A percentile compares a stretch with the other conserved stretches of the same genome.
These are phyloP conservation scores for Jordanella pulchra DNA, from an alignment of 2,797 vertebrate species.

Conservation along the genomic window DNA sequence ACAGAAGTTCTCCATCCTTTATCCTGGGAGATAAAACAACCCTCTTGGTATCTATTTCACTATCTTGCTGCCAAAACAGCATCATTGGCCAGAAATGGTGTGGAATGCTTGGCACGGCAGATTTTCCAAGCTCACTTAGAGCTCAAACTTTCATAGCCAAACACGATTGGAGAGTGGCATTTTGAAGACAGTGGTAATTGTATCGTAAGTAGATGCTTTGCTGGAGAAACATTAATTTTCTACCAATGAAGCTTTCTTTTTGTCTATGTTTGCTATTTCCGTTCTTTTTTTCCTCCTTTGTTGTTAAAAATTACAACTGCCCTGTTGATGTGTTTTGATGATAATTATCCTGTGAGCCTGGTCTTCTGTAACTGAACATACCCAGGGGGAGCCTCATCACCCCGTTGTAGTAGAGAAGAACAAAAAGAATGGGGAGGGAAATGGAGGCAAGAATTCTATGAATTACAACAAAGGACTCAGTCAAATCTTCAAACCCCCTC, in stretches of 20 bases:
- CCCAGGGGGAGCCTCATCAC: slow-evolving; percentile 72
- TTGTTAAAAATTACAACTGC: slow-evolving; percentile 64
- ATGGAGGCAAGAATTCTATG: slow-evolving; percentile 68
- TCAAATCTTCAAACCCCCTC: slow-evolving; percentile 53
- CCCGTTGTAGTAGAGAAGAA: slow-evolving; percentile 69
- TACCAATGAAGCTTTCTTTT: slow-evolving; percentile 12
- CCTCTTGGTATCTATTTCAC: slow-evolving; percentile 74
- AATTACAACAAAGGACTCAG: slow-evolving; percentile 72
- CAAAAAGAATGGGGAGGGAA: slow-evolving; percentile 66
- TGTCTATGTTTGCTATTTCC: slow-evolving; percentile 25
- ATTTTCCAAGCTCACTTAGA: slow-evolving; percentile 71
- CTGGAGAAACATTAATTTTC: slow-evolving; percentile 6
- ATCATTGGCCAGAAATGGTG: slow-evolving; percentile 79
- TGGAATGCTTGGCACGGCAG: slow-evolving; percentile 71
- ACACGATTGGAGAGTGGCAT: slow-evolving; percentile 46
- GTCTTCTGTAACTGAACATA: slow-evolving; percentile 64
- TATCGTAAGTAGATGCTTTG: slow-evolving; percentile 4
- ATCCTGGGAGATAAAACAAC: slow-evolving; percentile 76
- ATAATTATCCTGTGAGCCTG: slow-evolving; percentile 76
- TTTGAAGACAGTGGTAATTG: slow-evolving; percentile 20
- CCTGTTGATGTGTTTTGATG: slow-evolving; percentile 71
- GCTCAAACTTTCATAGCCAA: slow-evolving; percentile 56
- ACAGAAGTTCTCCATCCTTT: slow-evolving; percentile 62
- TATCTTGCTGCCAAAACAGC: slow-evolving; percentile 72
- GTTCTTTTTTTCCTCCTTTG: slow-evolving; percentile 13